Base-by-base conservation (phyloP, 2,113 vertebrate species). In the Microtus ochrogaster region DNA sequence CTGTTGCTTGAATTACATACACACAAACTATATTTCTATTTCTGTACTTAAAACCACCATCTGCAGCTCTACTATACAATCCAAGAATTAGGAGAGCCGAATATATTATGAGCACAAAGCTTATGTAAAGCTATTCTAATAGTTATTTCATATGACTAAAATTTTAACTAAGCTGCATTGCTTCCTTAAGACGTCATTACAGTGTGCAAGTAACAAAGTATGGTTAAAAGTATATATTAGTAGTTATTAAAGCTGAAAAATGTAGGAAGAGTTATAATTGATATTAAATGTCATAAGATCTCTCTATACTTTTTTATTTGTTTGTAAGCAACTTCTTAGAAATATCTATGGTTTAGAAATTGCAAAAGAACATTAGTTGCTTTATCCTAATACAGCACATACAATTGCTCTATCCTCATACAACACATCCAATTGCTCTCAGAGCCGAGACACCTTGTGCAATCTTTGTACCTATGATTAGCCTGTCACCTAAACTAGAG, bases 11-110 rank as follows among this genome's bases (percentile, higher is more conserved):
- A 92, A 94, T 94, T 91, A 70, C 66, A 90, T 26, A 92, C 66
- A 90, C 65, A 96, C 39, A 94, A 89, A 95, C 91, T 97, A 82
- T 70, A 90, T 49, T 92, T 93, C 76, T 94, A 85, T 91, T 91
- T 77, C 86, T 85, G 83, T 96, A 41, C 89, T 41, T 95, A 96
- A 95, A 94, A 68, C 65, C 91, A 82, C 58, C 58, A 90, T 81
- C 86, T 95, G 19, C 72, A 93, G 76, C 74, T 93, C 92, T 96
- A 91, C 47, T 90, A 90, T 3, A 89, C 36, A 94, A 95, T 94
- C 94, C 73, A 94, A 85, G 66, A 95, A 94, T 95, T 90, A 92
- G 61, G 61, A 85, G 36, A 65, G 52, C 65, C 63, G n/a, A 96
- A 78, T 84, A 93, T 95, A 82, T 96, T 68, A 90, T 41, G 49